Evolutionary conservation across 2,113 vertebrate species (phyloP).

Genomic region (Aix galericulata): DNA sequence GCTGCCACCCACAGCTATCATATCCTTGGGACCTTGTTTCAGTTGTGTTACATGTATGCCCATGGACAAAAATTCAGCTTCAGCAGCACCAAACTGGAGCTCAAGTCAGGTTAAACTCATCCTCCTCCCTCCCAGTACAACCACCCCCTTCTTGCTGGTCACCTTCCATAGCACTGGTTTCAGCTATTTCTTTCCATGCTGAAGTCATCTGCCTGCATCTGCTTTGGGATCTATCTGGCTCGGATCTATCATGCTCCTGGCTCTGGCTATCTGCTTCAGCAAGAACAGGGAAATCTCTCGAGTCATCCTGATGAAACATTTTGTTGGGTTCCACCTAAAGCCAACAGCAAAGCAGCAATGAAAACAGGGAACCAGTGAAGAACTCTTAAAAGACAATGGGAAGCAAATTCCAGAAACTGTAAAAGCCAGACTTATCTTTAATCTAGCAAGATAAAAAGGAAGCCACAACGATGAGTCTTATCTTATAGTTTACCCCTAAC

Average conservation of each 20-base stretch:
- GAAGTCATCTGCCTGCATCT: not conserved
- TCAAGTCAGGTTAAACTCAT: not conserved
- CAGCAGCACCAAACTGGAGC: not conserved
- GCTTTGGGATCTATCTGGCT: not conserved
- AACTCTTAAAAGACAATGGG: not conserved
- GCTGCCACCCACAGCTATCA: rapidly evolving
- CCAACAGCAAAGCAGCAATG: not conserved
- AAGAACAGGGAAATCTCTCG: rapidly evolving
- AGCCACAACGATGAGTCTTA: rapidly evolving
- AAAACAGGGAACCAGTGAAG: not conserved
- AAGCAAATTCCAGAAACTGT: not conserved
- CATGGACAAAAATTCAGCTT: not conserved
- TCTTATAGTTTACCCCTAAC: rapidly evolving
- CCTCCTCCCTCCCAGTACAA: not conserved
- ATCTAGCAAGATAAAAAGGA: not conserved
- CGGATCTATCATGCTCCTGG: not conserved
- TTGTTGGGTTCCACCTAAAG: not conserved
- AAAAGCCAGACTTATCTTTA: not conserved
- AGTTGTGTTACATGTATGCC: rapidly evolving
- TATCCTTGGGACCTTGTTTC: not conserved
- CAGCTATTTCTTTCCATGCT: not conserved
- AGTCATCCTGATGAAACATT: not conserved
- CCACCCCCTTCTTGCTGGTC: not conserved
- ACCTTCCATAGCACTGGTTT: not conserved
- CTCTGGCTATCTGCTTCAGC: not conserved